These are phyloP conservation scores for Emberiza fucata DNA, from an alignment of 2,113 vertebrate species.

Conservation along the genomic window DNA sequence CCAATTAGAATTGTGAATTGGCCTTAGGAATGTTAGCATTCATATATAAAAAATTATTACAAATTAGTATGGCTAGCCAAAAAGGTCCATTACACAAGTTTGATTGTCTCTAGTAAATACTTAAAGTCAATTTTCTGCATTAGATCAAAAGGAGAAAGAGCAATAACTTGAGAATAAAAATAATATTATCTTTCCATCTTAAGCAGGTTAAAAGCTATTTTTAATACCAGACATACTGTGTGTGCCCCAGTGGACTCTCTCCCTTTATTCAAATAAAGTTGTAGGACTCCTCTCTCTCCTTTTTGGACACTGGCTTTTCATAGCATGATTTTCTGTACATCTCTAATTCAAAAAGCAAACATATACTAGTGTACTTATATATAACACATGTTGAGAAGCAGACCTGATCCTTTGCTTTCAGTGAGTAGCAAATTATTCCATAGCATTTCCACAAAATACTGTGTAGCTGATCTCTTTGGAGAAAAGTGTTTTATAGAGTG, in stretches of 20 bases:
- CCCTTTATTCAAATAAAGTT: neutral
- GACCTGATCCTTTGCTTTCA: neutral
- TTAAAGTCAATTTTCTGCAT: constrained; percentile 30
- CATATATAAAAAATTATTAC: neutral
- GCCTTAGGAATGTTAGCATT: neutral
- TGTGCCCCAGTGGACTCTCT: too few relatives aligned
- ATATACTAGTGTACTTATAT: neutral
- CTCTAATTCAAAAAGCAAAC: neutral
- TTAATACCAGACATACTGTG: neutral
- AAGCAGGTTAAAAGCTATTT: constrained; percentile 33
- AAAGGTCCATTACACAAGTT: neutral
- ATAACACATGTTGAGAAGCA: neutral
- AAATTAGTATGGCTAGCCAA: neutral
- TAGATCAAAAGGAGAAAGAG: constrained; percentile 30
- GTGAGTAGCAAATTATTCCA: neutral
- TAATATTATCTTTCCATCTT: constrained; percentile 32
- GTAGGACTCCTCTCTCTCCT: neutral
- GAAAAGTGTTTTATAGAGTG: neutral
- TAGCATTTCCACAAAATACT: neutral
- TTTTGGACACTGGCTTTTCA: neutral
- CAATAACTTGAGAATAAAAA: neutral
- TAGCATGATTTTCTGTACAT: neutral
- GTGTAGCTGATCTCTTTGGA: neutral
- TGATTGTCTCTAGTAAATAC: neutral
- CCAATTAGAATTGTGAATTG: neutral